Conservation (phyloP, 2,113 vertebrate genomes). For the Myotis brandtii region DNA sequence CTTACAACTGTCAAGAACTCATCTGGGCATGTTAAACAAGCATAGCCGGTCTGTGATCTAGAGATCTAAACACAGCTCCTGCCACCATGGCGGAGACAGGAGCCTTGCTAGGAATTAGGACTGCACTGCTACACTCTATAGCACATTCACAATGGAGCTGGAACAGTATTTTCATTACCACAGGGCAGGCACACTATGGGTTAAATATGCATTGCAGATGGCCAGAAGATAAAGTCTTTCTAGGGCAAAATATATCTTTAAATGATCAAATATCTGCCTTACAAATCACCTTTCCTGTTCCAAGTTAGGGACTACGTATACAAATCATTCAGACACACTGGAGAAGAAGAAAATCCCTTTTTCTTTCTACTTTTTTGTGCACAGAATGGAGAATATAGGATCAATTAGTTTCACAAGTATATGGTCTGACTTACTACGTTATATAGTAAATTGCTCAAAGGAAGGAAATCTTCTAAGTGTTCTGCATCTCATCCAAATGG, state of each 20-base stretch:
- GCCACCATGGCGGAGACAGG: not conserved
- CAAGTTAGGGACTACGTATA: not conserved
- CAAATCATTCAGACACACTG: slow-evolving; percentile 16
- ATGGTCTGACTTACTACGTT: not conserved
- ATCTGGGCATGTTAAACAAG: not conserved
- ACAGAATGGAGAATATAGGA: slow-evolving; percentile 29
- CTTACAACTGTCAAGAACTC: slow-evolving; percentile 17
- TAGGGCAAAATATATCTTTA: slow-evolving; percentile 20
- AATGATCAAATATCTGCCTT: slow-evolving; percentile 40
- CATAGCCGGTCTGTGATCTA: not conserved
- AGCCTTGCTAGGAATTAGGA: not conserved
- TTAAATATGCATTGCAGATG: not conserved
- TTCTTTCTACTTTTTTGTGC: slow-evolving; percentile 21
- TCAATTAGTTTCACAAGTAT: not conserved
- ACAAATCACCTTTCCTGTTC: slow-evolving; percentile 19
- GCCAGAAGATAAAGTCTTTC: slow-evolving; percentile 30
- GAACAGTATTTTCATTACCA: not conserved
- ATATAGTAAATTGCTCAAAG: slow-evolving; percentile 11
- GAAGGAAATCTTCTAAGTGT: not conserved
- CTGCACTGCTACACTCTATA: not conserved
- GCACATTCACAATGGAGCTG: not conserved
- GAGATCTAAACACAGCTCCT: not conserved
- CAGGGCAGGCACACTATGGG: not conserved
- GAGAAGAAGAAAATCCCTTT: not conserved
- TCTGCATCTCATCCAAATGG: not conserved